Evolutionary conservation across 2,113 vertebrate species (phyloP).

Genomic region (Nyctibius bracteatus): DNA sequence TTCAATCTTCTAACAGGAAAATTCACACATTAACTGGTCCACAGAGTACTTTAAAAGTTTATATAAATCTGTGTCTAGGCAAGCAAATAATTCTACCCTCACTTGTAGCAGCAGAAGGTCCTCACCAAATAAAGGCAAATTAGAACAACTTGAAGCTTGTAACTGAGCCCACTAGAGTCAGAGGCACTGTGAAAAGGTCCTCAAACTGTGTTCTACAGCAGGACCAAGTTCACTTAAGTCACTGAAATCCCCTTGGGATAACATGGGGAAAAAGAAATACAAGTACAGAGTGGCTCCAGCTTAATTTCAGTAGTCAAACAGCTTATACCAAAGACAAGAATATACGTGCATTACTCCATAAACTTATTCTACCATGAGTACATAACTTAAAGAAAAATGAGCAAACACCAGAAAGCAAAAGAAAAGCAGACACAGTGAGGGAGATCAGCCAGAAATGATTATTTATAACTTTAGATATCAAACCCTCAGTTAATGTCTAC

Average conservation of each 20-base stretch:
- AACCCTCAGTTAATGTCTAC: neutral
- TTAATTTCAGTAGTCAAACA: neutral
- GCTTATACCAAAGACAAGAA: neutral
- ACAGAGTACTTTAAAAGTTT: slow-evolving; percentile 1
- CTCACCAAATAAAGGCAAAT: neutral
- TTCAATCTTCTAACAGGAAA: neutral
- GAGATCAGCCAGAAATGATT: neutral
- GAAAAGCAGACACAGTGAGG: neutral
- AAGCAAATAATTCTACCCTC: neutral
- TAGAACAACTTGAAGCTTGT: neutral
- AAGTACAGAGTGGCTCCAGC: neutral
- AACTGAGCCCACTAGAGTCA: neutral
- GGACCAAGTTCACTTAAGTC: neutral
- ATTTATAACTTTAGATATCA: neutral
- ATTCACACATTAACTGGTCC: neutral
- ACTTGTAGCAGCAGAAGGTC: neutral
- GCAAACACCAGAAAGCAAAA: neutral
- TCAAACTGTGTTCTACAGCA: neutral
- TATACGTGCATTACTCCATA: neutral
- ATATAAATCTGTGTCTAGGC: neutral
- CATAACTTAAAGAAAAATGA: neutral
- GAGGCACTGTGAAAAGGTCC: neutral
- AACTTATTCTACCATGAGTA: neutral
- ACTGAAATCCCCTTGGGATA: neutral
- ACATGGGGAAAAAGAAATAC: neutral